A percentile compares a stretch with the other conserved stretches of the same genome.
Evolutionary conservation across 2,888 invertebrate genomes (phyloP).

Genomic region (Adelphocoris suturalis): DNA sequence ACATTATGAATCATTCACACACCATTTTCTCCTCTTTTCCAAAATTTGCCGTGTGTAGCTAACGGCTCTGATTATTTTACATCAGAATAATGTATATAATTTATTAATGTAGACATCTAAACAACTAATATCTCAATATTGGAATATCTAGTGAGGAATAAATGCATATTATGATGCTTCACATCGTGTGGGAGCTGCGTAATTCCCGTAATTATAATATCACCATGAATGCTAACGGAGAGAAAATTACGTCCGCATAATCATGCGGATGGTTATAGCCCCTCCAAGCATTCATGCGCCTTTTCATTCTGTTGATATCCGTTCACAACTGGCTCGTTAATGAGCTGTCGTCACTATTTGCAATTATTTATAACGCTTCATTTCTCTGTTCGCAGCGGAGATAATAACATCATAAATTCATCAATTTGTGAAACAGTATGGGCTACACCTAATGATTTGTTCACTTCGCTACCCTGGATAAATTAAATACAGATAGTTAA

Average conservation of each 20-base stretch:
- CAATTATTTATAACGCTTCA: background rate
- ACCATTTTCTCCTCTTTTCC: too few relatives aligned
- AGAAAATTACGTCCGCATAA: conserved; percentile 44
- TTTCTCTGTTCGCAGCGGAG: background rate
- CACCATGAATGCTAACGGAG: conserved; percentile 33
- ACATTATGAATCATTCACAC: too few relatives aligned
- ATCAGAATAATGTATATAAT: too few relatives aligned
- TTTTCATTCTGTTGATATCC: background rate
- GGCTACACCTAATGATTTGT: too few relatives aligned
- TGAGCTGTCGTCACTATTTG: background rate
- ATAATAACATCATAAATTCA: background rate
- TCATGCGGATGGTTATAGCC: conserved; percentile 37
- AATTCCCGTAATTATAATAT: conserved; percentile 23
- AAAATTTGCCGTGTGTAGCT: too few relatives aligned
- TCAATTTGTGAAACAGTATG: too few relatives aligned
- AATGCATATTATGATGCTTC: conserved; percentile 10
- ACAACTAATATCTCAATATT: background rate
- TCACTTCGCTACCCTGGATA: too few relatives aligned
- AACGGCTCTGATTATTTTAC: too few relatives aligned
- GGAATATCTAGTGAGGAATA: background rate
- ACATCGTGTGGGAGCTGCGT: background rate
- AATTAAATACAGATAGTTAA: too few relatives aligned
- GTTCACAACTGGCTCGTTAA: background rate
- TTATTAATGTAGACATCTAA: too few relatives aligned
- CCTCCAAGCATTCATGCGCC: conserved; percentile 28